Evolutionary conservation across 1,140 invertebrate genomes (phyloP).

Genomic region (Brachionus asplanchnoidis): DNA sequence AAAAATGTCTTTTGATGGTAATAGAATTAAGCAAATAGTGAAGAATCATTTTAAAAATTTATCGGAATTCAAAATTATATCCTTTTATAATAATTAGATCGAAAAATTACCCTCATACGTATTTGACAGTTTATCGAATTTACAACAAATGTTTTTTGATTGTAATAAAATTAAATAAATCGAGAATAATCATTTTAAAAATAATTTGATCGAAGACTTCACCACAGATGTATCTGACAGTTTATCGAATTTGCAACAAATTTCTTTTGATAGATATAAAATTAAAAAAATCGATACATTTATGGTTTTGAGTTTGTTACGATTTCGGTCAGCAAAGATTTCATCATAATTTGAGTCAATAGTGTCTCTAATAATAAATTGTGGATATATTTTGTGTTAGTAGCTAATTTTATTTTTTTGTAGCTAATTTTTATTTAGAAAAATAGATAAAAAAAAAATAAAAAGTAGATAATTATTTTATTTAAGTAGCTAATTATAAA

Average conservation of each 20-base stretch:
- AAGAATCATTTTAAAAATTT: neutral
- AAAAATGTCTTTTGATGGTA: neutral
- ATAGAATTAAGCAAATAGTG: neutral
- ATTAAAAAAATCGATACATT: too few species aligned
- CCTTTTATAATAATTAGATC: neutral
- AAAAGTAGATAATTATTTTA: too few species aligned
- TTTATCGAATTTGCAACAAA: too few species aligned
- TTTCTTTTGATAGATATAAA: too few species aligned
- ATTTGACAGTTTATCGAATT: too few species aligned
- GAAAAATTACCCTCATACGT: neutral
- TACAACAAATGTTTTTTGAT: neutral
- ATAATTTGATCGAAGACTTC: too few species aligned
- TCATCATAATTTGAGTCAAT: constrained; percentile 7
- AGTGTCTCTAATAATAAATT: constrained; percentile 8
- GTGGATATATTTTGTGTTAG: too few species aligned
- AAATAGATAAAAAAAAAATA: too few species aligned
- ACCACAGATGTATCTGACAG: too few species aligned
- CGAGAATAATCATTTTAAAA: neutral
- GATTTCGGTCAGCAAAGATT: neutral
- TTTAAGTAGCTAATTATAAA: too few species aligned
- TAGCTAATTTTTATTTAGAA: too few species aligned
- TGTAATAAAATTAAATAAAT: neutral
- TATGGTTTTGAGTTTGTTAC: neutral
- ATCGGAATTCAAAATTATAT: neutral
- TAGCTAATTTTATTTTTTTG: too few species aligned